Percentiles rank a stretch among this genome's conserved stretches.
Conservation (phyloP, 2,888 invertebrate genomes). For the Oxycera nigricornis region DNA sequence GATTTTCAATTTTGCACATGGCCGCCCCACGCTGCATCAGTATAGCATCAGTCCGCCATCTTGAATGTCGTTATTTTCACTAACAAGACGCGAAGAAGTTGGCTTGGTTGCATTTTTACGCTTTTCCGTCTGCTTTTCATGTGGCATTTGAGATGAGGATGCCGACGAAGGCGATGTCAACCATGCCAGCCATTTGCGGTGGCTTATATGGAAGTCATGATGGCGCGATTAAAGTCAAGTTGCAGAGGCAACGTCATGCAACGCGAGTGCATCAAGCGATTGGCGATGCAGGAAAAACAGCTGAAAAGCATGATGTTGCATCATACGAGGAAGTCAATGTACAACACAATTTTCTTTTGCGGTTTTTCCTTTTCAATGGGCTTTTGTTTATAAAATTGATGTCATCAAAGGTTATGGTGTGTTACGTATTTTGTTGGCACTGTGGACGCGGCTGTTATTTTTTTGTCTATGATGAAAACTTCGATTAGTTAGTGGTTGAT, state of each 20-base stretch:
- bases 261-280: slow-evolving; percentile 4
- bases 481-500: too few relatives aligned
- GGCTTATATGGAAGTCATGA: slow-evolving; percentile 20
- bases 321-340: slow-evolving; percentile 31
- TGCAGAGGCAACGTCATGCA: slow-evolving; percentile 13
- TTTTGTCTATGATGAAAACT: too few relatives aligned
- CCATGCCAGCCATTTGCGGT: background rate
- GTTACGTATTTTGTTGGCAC: background rate
- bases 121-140: background rate
- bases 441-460: too few relatives aligned
- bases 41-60: background rate
- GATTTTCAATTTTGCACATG: slow-evolving; percentile 21
- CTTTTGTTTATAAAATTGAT: slow-evolving; percentile 19
- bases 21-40: background rate
- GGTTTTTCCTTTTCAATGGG: slow-evolving; percentile 16
- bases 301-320: slow-evolving; percentile 14
- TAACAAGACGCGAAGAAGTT: too few relatives aligned
- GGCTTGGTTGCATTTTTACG: background rate
- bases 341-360: slow-evolving; percentile 26
- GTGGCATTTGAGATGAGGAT: background rate
- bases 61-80: too few relatives aligned
- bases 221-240: slow-evolving; percentile 24
- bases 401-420: slow-evolving; percentile 16
- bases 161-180: background rate
- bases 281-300: slow-evolving; percentile 11